phyloP scores from a whole-genome alignment of 2,888 invertebrate genomes.

The Clistopyga incitator region DNA sequence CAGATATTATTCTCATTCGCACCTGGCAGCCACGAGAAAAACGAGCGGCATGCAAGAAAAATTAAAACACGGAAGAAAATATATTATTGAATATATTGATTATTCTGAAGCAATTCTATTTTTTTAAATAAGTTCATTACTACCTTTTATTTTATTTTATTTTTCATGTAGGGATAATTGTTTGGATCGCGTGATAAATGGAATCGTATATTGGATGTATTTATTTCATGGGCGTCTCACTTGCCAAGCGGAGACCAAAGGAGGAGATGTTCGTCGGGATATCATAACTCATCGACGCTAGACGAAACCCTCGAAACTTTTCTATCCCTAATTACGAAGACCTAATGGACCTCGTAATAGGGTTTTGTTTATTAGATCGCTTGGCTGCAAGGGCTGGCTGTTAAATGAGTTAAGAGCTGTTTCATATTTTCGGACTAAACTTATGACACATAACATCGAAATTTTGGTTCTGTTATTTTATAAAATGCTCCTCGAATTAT shows the following conservation, averaged over 20 bases:
- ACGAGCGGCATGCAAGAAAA: background rate
- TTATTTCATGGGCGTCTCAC: slow-evolving; percentile 52
- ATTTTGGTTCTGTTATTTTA: no score
- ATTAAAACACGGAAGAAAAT: background rate
- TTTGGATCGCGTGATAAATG: slow-evolving; percentile 51
- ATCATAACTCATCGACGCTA: slow-evolving; percentile 49
- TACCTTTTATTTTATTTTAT: no score
- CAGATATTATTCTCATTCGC: slow-evolving; percentile 33
- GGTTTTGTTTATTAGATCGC: slow-evolving; percentile 69
- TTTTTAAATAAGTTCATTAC: no score
- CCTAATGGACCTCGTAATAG: slow-evolving; percentile 67
- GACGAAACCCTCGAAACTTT: slow-evolving; percentile 65
- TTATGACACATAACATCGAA: no score
- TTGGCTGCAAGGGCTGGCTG: background rate
- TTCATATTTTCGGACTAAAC: no score
- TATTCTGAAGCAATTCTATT: no score
- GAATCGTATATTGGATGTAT: slow-evolving; percentile 56
- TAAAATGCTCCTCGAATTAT: no score
- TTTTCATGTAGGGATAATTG: background rate
- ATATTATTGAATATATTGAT: no score
- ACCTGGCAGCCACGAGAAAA: slow-evolving; percentile 13
- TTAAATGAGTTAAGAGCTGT: background rate
- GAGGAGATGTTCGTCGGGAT: slow-evolving; percentile 8
- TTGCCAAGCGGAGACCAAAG: slow-evolving; percentile 17
- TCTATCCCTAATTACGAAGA: slow-evolving; percentile 73